Base-by-base conservation (phyloP, 2,113 vertebrate genomes). In the Paradoxurus hermaphroditus region DNA sequence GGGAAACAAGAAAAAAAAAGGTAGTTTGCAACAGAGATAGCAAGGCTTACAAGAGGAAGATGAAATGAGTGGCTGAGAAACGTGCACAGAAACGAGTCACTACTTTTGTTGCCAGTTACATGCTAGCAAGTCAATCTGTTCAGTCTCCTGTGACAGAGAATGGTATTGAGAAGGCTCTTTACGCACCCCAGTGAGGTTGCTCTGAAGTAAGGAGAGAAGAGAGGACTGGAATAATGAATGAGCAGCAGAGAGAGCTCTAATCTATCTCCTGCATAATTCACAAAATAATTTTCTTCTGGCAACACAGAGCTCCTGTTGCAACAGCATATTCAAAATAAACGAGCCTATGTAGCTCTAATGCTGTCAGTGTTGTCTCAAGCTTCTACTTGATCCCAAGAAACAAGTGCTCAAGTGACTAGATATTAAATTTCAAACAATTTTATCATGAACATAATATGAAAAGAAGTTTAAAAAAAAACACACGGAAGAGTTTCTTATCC, bases 361-460 rank as follows among this genome's bases (percentile, higher is more conserved):
- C 14, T 83, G 65, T 88, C 63, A 77, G 67, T 77, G 89, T n/a
- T 84, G 23, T 88, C 31, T 90, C 39, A 82, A 91, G 18, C 36
- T 96, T 36, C 72, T n/a, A 59, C 18, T 77, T 84, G 39, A 81
- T 68, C 51, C 75, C 59, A 92, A 90, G 83, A 49, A 91, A 78
- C 36, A 94, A 72, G 19, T 85, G 70, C 23, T 91, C 85, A 84
- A 79, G 62, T 23, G 56, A 85, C 36, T 78, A 46, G 62, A 56
- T 53, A 94, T 27, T 92, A 89, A 85, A 56, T 89, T 89, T 96
- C 44, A 96, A 96, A 88, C 67, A 91, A 90, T 79, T 86, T 95
- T 68, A 91, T 81, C 31, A 90, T 21, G 41, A 94, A 73, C 19
- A 67, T 77, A 46, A 65, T 63, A 96, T 56, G 82, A 70, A 78